These are phyloP conservation scores for Eumeta japonica DNA, from an alignment of 1,140 invertebrate species.

Conservation along the genomic window DNA sequence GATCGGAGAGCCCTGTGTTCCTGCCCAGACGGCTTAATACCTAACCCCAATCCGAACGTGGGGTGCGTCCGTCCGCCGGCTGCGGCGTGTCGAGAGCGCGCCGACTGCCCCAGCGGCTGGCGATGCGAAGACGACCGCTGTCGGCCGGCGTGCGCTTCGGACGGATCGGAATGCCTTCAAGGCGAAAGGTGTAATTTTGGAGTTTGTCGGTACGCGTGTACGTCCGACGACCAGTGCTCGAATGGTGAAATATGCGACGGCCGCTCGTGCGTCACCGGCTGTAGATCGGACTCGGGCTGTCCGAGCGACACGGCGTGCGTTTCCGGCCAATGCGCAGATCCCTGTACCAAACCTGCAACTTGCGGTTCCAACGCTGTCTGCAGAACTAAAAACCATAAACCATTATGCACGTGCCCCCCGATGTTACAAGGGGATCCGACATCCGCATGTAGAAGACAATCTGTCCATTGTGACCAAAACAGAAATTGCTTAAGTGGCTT, in stretches of 20 bases:
- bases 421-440: constrained; percentile 74
- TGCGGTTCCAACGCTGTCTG: constrained; percentile 83
- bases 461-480: constrained; percentile 62
- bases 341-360: constrained; percentile 71
- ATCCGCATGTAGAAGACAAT: constrained; percentile 68
- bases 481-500: constrained; percentile 68
- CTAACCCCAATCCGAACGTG: constrained; percentile 79
- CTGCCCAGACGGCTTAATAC: constrained; percentile 74
- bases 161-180: constrained; percentile 72
- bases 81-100: constrained; percentile 67
- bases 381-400: constrained; percentile 66
- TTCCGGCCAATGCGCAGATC: constrained; percentile 74
- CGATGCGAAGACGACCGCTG: constrained; percentile 73
- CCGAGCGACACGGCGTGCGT: constrained; percentile 67
- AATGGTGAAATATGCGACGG: constrained; percentile 82
- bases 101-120: constrained; percentile 68
- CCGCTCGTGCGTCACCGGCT: constrained; percentile 74
- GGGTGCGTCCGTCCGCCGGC: constrained; percentile 78
- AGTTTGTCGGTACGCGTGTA: constrained; percentile 76
- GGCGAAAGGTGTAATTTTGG: constrained; percentile 77
- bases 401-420: constrained; percentile 71
- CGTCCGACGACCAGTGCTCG: constrained; percentile 71
- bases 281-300: constrained; percentile 78
- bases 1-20: constrained; percentile 82
- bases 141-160: constrained; percentile 72